phyloP scores from a whole-genome alignment of 2,113 vertebrate genomes.

The Trochalopteron elliotii region DNA sequence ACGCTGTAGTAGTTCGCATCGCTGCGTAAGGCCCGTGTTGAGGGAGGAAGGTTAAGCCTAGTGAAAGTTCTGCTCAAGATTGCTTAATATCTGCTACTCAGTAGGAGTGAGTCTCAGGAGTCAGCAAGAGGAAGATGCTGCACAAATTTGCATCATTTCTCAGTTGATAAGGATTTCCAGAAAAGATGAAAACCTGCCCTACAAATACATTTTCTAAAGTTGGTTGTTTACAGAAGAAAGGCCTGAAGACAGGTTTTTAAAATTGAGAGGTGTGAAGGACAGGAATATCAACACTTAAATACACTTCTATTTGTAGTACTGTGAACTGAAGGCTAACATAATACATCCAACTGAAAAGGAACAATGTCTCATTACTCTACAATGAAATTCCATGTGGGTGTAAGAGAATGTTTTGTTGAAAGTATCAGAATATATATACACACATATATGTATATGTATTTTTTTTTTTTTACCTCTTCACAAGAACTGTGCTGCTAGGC shows the following conservation, averaged over 20 bases:
- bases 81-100: neutral
- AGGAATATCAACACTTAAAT: neutral
- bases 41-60: neutral
- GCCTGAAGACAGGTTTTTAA: neutral
- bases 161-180: neutral
- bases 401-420: neutral
- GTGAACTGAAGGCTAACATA: neutral
- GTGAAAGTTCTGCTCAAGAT: neutral
- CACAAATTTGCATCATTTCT: neutral
- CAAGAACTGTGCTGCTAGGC: neutral
- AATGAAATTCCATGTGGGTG: neutral
- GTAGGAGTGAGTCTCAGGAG: neutral
- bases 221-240: neutral
- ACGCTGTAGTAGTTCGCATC: neutral
- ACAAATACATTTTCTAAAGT: neutral
- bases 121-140: neutral
- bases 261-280: neutral
- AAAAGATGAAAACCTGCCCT: neutral
- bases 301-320: neutral
- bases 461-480: neutral
- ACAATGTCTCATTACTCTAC: neutral
- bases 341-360: neutral
- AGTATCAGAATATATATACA: neutral
- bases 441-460: no score
- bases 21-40: neutral